These are phyloP conservation scores for Chelon labrosus DNA, from an alignment of 2,797 vertebrate species.

Conservation along the genomic window DNA sequence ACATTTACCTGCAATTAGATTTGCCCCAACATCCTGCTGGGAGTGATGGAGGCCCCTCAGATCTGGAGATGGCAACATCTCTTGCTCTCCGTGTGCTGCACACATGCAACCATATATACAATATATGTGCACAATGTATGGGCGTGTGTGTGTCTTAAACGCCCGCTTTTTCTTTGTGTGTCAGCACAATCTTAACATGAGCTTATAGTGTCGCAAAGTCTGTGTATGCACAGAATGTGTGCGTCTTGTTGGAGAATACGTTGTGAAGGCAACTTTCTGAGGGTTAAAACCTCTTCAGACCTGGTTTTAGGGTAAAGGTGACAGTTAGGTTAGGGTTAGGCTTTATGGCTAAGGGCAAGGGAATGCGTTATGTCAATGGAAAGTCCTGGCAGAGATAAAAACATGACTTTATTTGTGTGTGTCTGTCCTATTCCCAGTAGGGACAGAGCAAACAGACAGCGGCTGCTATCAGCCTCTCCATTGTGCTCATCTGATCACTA, in stretches of 20 bases:
- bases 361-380: too few relatives aligned
- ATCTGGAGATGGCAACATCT: constrained; percentile 66
- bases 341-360: too few relatives aligned
- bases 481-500: constrained; percentile 81
- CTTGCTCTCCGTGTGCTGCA: constrained; percentile 29
- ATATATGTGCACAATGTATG: neutral
- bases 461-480: constrained; percentile 79
- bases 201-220: neutral
- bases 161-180: neutral
- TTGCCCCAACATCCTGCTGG: constrained; percentile 78
- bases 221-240: neutral
- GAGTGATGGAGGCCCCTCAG: constrained; percentile 78
- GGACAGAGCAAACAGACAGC: constrained; percentile 64
- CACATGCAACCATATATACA: constrained; percentile 9
- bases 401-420: constrained; percentile 42
- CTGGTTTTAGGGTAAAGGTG: neutral
- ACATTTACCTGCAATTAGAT: constrained; percentile 86
- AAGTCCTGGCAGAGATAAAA: neutral
- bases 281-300: too few relatives aligned
- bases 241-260: neutral
- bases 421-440: constrained; percentile 77
- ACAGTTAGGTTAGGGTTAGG: too few relatives aligned
- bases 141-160: neutral
- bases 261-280: too few relatives aligned
- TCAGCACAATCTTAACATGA: neutral